A percentile compares a stretch with the other conserved stretches of the same genome.
phyloP scores from a whole-genome alignment of 2,797 vertebrate genomes.

The Myotis findleyi region DNA sequence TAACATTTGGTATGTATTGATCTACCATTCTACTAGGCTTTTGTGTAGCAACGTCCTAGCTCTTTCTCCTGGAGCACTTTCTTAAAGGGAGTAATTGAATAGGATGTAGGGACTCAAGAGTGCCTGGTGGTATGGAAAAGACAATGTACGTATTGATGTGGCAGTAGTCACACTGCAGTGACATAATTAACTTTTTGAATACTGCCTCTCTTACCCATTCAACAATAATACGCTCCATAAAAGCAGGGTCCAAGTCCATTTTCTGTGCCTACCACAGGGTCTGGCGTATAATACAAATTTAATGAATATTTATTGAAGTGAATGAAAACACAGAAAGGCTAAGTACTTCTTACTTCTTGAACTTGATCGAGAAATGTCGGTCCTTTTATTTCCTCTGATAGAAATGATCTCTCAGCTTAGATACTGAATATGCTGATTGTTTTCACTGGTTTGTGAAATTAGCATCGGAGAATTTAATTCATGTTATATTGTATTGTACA shows the following conservation, averaged over 20 bases:
- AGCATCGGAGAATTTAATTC: background rate
- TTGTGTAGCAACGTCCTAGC: background rate
- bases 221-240: background rate
- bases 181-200: background rate
- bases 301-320: background rate
- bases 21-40: background rate
- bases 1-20: constrained; percentile 95
- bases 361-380: background rate
- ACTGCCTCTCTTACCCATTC: background rate
- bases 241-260: background rate
- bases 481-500: background rate
- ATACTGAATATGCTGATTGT: background rate
- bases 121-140: background rate
- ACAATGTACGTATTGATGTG: rapidly evolving
- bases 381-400: background rate
- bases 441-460: background rate
- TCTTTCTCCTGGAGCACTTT: background rate
- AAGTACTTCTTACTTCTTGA: background rate
- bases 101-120: background rate
- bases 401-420: background rate
- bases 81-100: background rate
- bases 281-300: background rate
- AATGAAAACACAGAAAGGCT: background rate
- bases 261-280: background rate
- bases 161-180: background rate